These are phyloP conservation scores for Eleutherodactylus coqui DNA, from an alignment of 2,797 vertebrate genomes.

Conservation along the genomic window DNA sequence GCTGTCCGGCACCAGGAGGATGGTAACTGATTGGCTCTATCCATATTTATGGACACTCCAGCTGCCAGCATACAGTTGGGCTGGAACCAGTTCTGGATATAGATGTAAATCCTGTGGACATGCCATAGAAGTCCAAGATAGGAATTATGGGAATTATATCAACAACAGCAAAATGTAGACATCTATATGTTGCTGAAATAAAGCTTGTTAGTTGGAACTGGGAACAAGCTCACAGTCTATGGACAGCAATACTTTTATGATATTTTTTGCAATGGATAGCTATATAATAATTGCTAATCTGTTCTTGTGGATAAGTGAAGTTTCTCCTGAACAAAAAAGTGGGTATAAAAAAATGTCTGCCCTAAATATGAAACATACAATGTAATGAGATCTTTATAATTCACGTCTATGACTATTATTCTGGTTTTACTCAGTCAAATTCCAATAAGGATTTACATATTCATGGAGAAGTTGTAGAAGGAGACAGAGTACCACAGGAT, in stretches of 20 bases:
- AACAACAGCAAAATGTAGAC: too few relatives aligned
- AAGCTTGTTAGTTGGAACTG: neutral
- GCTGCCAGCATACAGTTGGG: too few relatives aligned
- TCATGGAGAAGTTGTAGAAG: neutral
- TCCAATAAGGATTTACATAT: neutral
- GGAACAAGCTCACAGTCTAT: neutral
- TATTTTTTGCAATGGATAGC: neutral
- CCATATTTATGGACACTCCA: too few relatives aligned
- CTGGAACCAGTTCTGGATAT: too few relatives aligned
- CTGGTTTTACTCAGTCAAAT: neutral
- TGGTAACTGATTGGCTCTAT: too few relatives aligned
- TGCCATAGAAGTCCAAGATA: too few relatives aligned
- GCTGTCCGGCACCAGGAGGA: too few relatives aligned
- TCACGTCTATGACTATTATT: neutral
- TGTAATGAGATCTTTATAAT: constrained; percentile 1
- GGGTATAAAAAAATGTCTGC: neutral
- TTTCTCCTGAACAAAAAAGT: neutral
- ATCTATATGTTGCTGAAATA: too few relatives aligned
- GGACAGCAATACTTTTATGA: neutral
- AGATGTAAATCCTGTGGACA: too few relatives aligned
- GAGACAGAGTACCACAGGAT: neutral
- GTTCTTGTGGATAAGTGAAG: neutral
- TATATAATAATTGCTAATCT: neutral
- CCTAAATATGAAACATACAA: neutral
- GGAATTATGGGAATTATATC: too few relatives aligned